A percentile compares a stretch with the other conserved stretches of the same genome.
These are phyloP conservation scores for Lordiphosa mommai DNA, from an alignment of 1,140 invertebrate species.

Conservation along the genomic window DNA sequence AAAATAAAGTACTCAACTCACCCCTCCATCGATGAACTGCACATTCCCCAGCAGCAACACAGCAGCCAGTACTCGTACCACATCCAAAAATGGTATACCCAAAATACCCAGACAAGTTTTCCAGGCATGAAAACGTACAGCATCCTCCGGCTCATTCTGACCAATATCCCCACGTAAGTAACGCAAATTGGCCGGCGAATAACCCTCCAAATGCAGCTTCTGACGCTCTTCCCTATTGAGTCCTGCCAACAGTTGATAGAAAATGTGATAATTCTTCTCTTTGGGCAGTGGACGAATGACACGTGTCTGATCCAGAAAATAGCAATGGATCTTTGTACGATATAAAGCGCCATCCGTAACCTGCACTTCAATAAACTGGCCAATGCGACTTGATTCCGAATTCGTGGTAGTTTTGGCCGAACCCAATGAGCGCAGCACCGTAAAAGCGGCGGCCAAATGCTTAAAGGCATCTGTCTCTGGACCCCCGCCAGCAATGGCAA, in stretches of 20 bases:
- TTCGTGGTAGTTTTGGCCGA: conserved; percentile 94
- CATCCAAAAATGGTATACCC: conserved; percentile 96
- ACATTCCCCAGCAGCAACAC: conserved; percentile 95
- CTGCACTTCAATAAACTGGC: conserved; percentile 97
- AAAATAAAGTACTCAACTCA: conserved; percentile 41
- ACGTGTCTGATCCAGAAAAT: conserved; percentile 93
- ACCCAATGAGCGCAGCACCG: conserved; percentile 93
- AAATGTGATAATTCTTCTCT: conserved; percentile 98
- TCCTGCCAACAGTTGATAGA: conserved; percentile 97
- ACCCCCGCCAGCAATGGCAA: conserved; percentile 95
- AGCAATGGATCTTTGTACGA: conserved; percentile 97
- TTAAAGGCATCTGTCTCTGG: conserved; percentile 98
- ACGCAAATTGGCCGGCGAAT: conserved; percentile 88
- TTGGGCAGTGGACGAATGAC: conserved; percentile 91
- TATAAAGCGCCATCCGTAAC: conserved; percentile 97
- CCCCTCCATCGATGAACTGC: conserved; percentile 88
- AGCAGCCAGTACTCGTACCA: conserved; percentile 93
- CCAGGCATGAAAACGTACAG: conserved; percentile 90
- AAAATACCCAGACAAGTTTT: conserved; percentile 93
- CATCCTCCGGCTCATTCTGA: conserved; percentile 89
- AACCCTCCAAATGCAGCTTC: conserved; percentile 91
- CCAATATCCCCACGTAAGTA: conserved; percentile 89
- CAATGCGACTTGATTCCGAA: conserved; percentile 96
- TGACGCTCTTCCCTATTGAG: conserved; percentile 91
- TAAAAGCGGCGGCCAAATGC: conserved; percentile 95